These are phyloP conservation scores for Centrocercus urophasianus DNA, from an alignment of 2,113 vertebrate genomes.

Conservation along the genomic window DNA sequence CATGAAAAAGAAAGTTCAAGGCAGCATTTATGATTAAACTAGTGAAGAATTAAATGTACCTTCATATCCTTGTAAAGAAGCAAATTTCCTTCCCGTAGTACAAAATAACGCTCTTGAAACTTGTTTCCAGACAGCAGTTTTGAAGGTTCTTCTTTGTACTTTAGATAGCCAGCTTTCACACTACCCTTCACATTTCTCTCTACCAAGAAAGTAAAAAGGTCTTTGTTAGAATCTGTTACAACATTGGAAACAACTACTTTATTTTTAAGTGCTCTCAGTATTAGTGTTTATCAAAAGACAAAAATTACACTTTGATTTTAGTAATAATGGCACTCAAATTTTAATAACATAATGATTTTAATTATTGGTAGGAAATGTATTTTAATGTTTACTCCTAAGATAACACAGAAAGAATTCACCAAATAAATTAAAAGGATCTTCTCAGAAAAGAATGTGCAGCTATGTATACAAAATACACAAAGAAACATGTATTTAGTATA, in stretches of 20 bases:
- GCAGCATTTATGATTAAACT: background rate
- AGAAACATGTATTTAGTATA: background rate
- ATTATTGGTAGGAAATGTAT: background rate
- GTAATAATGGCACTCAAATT: background rate
- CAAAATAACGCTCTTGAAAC: constrained; percentile 93
- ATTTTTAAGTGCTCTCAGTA: background rate
- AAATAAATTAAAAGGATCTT: background rate
- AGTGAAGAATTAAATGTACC: constrained; percentile 71
- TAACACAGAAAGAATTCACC: background rate
- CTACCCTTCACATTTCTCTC: constrained; percentile 70
- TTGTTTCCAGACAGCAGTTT: constrained; percentile 93
- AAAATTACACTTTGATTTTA: background rate
- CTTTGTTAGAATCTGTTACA: background rate
- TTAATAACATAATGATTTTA: background rate
- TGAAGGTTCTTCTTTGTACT: constrained; percentile 90
- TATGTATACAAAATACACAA: background rate
- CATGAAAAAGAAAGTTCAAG: background rate
- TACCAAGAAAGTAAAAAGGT: constrained; percentile 44
- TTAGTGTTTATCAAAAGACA: background rate
- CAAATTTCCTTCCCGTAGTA: constrained; percentile 85
- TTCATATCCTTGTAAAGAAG: constrained; percentile 92
- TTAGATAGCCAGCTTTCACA: constrained; percentile 84
- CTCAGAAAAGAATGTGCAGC: background rate
- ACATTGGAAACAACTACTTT: background rate
- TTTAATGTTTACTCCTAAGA: background rate